Conservation (phyloP, 2,888 invertebrate genomes). For the Leptinotarsa peninsularis region DNA sequence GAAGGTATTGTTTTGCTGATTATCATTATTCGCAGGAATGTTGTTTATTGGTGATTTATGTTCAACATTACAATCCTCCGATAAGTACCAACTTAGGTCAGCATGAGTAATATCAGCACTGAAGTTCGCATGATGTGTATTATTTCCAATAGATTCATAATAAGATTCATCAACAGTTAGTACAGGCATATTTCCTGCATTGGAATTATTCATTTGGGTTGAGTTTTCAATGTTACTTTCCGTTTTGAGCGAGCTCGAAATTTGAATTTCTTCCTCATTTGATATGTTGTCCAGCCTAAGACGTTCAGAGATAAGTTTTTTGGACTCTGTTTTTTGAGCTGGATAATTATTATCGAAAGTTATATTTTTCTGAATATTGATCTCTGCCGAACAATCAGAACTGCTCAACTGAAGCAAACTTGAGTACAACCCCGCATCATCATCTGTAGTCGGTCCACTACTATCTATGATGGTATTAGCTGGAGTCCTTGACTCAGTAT, state of each 20-base stretch:
- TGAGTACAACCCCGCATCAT: constrained; percentile 4
- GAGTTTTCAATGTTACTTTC: background rate
- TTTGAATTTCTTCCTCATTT: background rate
- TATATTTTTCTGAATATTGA: background rate
- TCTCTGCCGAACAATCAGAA: background rate
- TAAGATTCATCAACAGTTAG: too few relatives aligned
- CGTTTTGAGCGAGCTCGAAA: background rate
- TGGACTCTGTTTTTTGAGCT: background rate
- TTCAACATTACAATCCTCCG: background rate
- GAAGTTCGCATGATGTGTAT: background rate
- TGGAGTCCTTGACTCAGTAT: background rate
- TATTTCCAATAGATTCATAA: background rate
- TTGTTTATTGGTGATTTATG: background rate
- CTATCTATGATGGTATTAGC: background rate
- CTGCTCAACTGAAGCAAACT: background rate
- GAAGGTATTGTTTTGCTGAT: background rate
- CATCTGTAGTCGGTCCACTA: background rate
- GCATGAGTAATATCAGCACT: background rate
- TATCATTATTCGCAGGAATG: background rate
- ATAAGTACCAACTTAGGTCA: background rate
- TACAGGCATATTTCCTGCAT: too few relatives aligned
- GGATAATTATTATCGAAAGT: background rate
- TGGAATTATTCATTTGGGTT: too few relatives aligned
- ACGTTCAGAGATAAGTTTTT: constrained; percentile 1
- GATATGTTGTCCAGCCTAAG: background rate